Evolutionary conservation across 2,113 vertebrate genomes (phyloP), one percentile per base, ranked within the genome.

Genomic region (Dicerorhinus sumatrensis): DNA sequence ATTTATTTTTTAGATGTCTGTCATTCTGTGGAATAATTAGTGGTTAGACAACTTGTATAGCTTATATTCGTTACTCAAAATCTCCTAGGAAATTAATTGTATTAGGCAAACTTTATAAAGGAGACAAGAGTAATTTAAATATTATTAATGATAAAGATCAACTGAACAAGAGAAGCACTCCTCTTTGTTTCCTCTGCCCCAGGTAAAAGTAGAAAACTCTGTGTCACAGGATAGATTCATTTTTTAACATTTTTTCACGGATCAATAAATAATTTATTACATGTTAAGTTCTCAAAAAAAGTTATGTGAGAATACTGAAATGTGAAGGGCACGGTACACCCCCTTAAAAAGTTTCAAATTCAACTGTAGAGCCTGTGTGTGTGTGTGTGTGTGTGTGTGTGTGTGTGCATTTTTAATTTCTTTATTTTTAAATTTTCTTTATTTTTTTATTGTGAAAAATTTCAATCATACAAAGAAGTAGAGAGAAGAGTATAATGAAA

Each of bases 11-110:
- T 83, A 70, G 93, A 46, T 82, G 58, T 46, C 77, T 96, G 6
- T 77, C 42, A 96, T 91, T 81, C 20, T 86, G 31, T 95, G 60
- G 17, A 76, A 75, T 93, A 82, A 89, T 89, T 94, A 86, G 21
- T 51, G 12, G 13, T 70, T 70, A 70, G n/a, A 77, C 31, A 63
- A 87, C 58, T 90, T 94, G 27, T 76, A 46, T 58, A 94, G 17
- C 39, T 95, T 54, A 65, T 75, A 88, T 58, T 75, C 25, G 91
- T 81, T 88, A 89, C 46, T 54, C 33, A 62, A 62, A 83, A 76
- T 91, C n/a, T 54, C 65, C 42, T 72, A 84, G 72, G 58, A 96
- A 96, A 81, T 90, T 87, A 96, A 76, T 93, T 84, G 14, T 72
- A 77, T 84, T 75, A 69, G 56, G 79, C 27, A 95, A 81, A 77